Base-by-base conservation (phyloP, 2,113 vertebrate species). In the Glaucomys volans region DNA sequence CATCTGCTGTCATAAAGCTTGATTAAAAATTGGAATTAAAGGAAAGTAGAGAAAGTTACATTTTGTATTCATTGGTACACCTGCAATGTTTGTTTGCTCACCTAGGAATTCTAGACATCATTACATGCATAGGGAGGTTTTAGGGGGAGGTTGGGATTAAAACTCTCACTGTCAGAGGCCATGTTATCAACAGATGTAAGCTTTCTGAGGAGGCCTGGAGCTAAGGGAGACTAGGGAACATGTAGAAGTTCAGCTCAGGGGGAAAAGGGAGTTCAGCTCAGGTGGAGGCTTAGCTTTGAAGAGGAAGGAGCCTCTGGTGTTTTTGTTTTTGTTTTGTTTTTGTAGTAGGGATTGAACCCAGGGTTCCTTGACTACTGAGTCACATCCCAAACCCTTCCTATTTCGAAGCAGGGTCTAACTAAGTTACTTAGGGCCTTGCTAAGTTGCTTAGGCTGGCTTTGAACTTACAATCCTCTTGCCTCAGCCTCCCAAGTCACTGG, bases 21-120 rank as follows among this genome's bases (percentile, higher is more conserved):
- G 57, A 90, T 96, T 82, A 82, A 94, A 64, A 87, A 54, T n/a
- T 57, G 67, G 14, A 57, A 91, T 85, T 85, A 74, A 4, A 76
- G 67, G 80, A 95, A 86, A 94, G 66, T 54, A 75, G 64, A 59
- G 47, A 75, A 69, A 90, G 20, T 86, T 76, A 71, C 5, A 59
- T 94, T 97, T 91, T 88, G 8, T 18, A 64, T 32, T 47, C 32
- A 42, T 92, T 57, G 57, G 81, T 11, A 94, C 14, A 85, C 13
- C 35, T 47, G 57, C 67, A 92, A 76, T 40, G 62, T 88, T 81
- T 75, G 42, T 5, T 85, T 44, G 13, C 32, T 87, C 11, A 30
- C 11, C n/a, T 97, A 35, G 66, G 59, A 86, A 92, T 44, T 74
- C 16, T 40, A 86, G 74, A 14, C 69, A 11, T 92, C 57, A 80